These are phyloP conservation scores for Heliconius hewitsoni DNA, from an alignment of 1,140 invertebrate species.

Conservation along the genomic window DNA sequence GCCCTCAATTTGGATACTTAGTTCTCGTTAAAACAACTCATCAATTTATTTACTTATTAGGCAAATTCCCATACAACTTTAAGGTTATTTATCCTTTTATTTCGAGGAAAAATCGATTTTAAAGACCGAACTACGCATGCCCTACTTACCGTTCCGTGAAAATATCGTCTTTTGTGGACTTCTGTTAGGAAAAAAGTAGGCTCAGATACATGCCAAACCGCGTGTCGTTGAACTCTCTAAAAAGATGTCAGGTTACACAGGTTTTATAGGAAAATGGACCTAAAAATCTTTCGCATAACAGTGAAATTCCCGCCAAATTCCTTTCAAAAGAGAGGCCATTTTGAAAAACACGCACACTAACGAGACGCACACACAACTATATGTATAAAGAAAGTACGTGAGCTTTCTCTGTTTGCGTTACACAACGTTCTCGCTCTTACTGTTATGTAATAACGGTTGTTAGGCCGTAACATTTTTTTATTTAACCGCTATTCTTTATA, in stretches of 20 bases:
- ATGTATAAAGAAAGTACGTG: conserved; percentile 76
- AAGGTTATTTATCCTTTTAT: conserved; percentile 51
- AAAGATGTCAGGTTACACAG: conserved; percentile 56
- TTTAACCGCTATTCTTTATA: conserved; percentile 53
- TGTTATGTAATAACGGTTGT: conserved; percentile 80
- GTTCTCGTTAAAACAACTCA: conserved; percentile 58
- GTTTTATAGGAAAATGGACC: conserved; percentile 49
- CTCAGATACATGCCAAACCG: conserved; percentile 73
- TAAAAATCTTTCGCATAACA: conserved; percentile 43
- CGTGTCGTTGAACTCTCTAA: conserved; percentile 76
- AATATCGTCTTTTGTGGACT: conserved; percentile 70
- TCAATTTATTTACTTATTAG: conserved; percentile 34
- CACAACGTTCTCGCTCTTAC: conserved; percentile 72
- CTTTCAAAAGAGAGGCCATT: conserved; percentile 62
- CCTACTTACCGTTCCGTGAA: conserved; percentile 69
- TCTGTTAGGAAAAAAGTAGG: conserved; percentile 71
- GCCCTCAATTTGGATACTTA: conserved; percentile 63
- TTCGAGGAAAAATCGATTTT: conserved; percentile 65
- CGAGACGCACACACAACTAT: conserved; percentile 53
- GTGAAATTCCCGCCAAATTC: conserved; percentile 47
- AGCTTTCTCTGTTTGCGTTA: conserved; percentile 78
- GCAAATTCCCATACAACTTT: conserved; percentile 46
- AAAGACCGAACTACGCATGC: conserved; percentile 59
- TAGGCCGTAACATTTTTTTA: conserved; percentile 75
- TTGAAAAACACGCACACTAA: conserved; percentile 63